Percentiles rank a stretch among this genome's conserved stretches.
Evolutionary conservation across 2,888 invertebrate genomes (phyloP).

Genomic region (Unio delphinus): DNA sequence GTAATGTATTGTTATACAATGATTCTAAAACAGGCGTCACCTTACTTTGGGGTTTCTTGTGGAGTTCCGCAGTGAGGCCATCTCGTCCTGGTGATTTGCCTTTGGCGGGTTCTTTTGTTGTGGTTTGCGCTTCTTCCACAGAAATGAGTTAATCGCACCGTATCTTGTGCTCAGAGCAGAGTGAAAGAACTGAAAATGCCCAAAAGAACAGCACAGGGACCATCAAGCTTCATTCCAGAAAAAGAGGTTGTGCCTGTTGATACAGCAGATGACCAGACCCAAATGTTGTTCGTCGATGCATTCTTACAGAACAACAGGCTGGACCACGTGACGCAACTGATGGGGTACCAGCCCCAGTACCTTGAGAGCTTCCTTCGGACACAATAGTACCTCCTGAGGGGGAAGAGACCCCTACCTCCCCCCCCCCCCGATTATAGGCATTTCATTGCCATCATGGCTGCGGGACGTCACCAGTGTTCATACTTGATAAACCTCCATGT

Average conservation of each 20-base stretch:
- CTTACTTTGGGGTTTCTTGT: too few species aligned
- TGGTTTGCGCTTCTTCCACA: too few species aligned
- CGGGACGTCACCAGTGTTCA: slow-evolving; percentile 87
- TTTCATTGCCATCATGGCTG: slow-evolving; percentile 91
- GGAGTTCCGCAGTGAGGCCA: too few species aligned
- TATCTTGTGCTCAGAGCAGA: slow-evolving; percentile 30
- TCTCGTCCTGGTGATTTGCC: too few species aligned
- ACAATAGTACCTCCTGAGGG: slow-evolving; percentile 84
- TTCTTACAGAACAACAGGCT: slow-evolving; percentile 76
- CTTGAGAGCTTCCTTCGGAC: slow-evolving; percentile 84
- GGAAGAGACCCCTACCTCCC: slow-evolving; percentile 89
- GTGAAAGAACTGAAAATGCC: slow-evolving; percentile 25
- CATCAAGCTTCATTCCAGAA: slow-evolving; percentile 40
- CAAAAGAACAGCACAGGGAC: slow-evolving; percentile 13
- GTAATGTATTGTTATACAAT: too few species aligned
- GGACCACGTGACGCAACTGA: slow-evolving; percentile 85
- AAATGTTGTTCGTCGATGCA: slow-evolving; percentile 72
- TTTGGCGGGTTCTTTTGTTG: too few species aligned
- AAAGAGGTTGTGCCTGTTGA: slow-evolving; percentile 48
- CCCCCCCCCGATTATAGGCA: slow-evolving; percentile 84
- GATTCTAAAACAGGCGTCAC: too few species aligned
- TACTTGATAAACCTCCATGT: slow-evolving; percentile 86
- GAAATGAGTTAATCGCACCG: too few species aligned
- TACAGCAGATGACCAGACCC: too few species aligned
- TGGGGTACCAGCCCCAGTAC: slow-evolving; percentile 87